phyloP scores from a whole-genome alignment of 1,140 invertebrate species.

The Eriocheir sinensis region DNA sequence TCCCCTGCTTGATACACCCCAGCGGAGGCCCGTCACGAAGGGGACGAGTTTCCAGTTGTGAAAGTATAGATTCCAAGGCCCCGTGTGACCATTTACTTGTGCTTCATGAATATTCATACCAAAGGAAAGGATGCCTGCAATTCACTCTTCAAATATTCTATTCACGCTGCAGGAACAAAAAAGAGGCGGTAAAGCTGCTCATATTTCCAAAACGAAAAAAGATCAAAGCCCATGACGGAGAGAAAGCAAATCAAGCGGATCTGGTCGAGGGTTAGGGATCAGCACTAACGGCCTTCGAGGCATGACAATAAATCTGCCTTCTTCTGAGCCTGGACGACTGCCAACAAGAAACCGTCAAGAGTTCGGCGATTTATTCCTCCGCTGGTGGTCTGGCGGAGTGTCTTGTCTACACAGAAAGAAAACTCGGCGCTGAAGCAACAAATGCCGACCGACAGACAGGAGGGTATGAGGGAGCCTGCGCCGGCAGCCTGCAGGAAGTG shows the following conservation, averaged over 20 bases:
- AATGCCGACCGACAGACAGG: background rate
- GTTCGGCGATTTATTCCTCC: background rate
- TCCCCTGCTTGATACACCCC: background rate
- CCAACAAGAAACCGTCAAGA: constrained; percentile 7
- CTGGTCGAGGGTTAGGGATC: constrained; percentile 12
- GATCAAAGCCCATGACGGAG: background rate
- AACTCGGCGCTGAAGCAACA: background rate
- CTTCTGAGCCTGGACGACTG: background rate
- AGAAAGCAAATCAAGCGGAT: background rate
- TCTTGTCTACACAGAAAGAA: background rate
- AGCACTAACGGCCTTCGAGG: background rate
- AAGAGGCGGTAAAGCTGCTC: background rate
- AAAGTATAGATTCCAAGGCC: constrained; percentile 10
- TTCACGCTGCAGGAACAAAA: background rate
- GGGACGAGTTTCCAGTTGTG: constrained; percentile 3
- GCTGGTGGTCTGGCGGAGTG: background rate
- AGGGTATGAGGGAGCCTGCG: background rate
- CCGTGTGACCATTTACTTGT: background rate
- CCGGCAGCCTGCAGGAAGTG: constrained; percentile 39
- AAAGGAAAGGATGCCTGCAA: background rate
- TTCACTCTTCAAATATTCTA: background rate
- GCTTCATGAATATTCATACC: background rate
- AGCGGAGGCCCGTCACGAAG: background rate
- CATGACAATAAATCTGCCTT: background rate
- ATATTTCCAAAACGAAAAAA: constrained; percentile 1